Percentiles rank a stretch among this genome's conserved stretches.
phyloP scores from a whole-genome alignment of 1,140 invertebrate species.

The Sycophila sp. region DNA sequence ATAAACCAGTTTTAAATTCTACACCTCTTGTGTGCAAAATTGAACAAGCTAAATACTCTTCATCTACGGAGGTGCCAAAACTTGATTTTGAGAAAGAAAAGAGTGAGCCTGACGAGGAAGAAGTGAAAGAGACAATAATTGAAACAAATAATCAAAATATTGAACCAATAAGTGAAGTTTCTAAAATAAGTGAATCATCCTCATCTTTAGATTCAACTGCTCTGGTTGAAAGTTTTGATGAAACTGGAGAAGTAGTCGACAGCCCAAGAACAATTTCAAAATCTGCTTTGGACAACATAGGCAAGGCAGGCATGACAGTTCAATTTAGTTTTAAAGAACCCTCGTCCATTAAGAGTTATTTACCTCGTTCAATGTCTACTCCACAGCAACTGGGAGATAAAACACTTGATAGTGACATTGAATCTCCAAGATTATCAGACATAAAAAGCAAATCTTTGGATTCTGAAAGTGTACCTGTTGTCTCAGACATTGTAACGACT shows the following conservation, averaged over 20 bases:
- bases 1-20: slow-evolving; percentile 39
- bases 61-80: slow-evolving; percentile 9
- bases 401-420: not conserved
- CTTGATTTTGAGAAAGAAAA: slow-evolving; percentile 25
- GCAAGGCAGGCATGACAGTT: slow-evolving; percentile 72
- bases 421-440: not conserved
- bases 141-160: slow-evolving; percentile 17
- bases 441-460: not conserved
- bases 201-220: slow-evolving; percentile 16
- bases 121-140: slow-evolving; percentile 6
- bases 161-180: not conserved
- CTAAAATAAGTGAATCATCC: slow-evolving; percentile 20
- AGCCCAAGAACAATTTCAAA: slow-evolving; percentile 67
- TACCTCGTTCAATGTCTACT: slow-evolving; percentile 58
- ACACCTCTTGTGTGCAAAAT: slow-evolving; percentile 36
- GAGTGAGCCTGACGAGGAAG: slow-evolving; percentile 2
- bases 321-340: slow-evolving; percentile 70
- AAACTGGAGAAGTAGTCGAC: slow-evolving; percentile 51
- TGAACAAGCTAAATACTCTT: slow-evolving; percentile 1
- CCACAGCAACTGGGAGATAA: slow-evolving; percentile 6
- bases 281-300: slow-evolving; percentile 74
- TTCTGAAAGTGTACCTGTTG: not conserved
- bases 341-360: slow-evolving; percentile 55
- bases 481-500: not conserved
- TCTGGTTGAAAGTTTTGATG: slow-evolving; percentile 44